Evolutionary conservation across 2,888 invertebrate species (phyloP).

Genomic region (Archaeoteleia sp.): DNA sequence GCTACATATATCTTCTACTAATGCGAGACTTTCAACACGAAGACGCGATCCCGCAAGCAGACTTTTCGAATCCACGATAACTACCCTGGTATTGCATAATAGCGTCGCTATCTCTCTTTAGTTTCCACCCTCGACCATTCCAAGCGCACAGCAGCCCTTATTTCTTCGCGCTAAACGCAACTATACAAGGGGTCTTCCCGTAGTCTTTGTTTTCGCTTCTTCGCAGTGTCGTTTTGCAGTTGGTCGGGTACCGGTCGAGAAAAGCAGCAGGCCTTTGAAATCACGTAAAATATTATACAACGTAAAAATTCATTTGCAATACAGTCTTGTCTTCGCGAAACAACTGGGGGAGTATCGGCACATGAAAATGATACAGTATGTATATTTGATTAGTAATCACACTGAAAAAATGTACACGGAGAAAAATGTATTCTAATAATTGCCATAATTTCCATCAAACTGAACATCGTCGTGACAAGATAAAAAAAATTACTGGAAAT

Average conservation of each 20-base stretch:
- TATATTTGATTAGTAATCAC: too few species aligned
- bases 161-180: slow-evolving; percentile 69
- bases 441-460: too few species aligned
- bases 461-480: too few species aligned
- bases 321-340: neutral
- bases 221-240: slow-evolving; percentile 71
- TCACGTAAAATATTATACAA: too few species aligned
- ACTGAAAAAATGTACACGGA: too few species aligned
- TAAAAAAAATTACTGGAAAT: too few species aligned
- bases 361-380: too few species aligned
- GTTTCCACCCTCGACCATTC: slow-evolving; percentile 60
- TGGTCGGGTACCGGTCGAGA: slow-evolving; percentile 55
- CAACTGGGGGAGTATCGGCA: too few species aligned
- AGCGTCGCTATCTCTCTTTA: slow-evolving; percentile 55
- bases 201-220: slow-evolving; percentile 74
- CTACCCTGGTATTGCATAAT: slow-evolving; percentile 53
- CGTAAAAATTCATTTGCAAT: slow-evolving; percentile 1
- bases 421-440: too few species aligned
- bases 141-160: slow-evolving; percentile 63
- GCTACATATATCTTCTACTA: too few species aligned
- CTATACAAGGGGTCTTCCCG: slow-evolving; percentile 69
- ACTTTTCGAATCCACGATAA: slow-evolving; percentile 51
- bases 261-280: too few species aligned
- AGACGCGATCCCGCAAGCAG: slow-evolving; percentile 50
- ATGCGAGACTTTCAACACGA: slow-evolving; percentile 35